These are phyloP conservation scores for Uromys caudimaculatus DNA, from an alignment of 2,797 vertebrate species.

Conservation along the genomic window DNA sequence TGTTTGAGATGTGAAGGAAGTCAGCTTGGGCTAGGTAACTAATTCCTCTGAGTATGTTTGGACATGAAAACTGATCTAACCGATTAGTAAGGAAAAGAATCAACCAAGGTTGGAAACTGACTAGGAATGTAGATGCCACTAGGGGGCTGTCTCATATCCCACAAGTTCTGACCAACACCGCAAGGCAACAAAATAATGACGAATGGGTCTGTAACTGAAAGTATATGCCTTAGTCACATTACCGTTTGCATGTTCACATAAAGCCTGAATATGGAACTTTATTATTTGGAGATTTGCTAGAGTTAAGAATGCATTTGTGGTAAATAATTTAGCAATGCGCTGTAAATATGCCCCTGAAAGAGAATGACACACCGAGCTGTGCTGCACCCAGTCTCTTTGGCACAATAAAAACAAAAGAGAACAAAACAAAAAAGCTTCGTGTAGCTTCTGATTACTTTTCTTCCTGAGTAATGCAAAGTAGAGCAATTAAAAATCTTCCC, in stretches of 20 bases:
- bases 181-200: constrained; percentile 15
- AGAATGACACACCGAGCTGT: constrained; percentile 47
- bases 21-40: not conserved
- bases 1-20: not conserved
- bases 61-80: not conserved
- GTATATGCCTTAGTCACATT: constrained; percentile 36
- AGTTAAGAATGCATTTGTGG: constrained; percentile 68
- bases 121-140: constrained; percentile 60
- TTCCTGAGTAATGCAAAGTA: constrained; percentile 16
- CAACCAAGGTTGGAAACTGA: constrained; percentile 35
- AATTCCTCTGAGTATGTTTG: not conserved
- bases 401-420: constrained; percentile 11
- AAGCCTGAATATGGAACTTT: constrained; percentile 56
- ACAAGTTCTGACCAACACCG: not conserved
- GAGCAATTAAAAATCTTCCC: constrained; percentile 40
- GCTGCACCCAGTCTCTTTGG: constrained; percentile 43
- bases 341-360: constrained; percentile 52
- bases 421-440: not conserved
- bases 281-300: constrained; percentile 69
- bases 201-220: constrained; percentile 55
- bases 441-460: constrained; percentile 63
- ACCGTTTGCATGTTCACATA: constrained; percentile 56
- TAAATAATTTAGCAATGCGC: constrained; percentile 70
- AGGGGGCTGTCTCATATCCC: constrained; percentile 75
- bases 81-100: not conserved